These are phyloP conservation scores for Laterallus jamaicensis DNA, from an alignment of 2,113 vertebrate species.

Conservation along the genomic window DNA sequence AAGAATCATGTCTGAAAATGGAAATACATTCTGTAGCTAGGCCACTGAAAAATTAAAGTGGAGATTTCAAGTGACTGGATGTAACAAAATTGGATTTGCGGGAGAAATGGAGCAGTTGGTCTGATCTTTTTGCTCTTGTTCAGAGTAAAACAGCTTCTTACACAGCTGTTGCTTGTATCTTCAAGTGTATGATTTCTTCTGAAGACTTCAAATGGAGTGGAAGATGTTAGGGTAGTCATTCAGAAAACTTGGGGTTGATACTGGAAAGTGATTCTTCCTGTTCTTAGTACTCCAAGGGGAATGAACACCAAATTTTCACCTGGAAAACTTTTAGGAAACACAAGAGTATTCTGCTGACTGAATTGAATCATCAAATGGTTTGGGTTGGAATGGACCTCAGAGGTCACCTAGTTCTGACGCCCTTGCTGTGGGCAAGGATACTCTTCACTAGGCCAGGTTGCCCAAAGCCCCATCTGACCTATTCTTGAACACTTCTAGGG, in stretches of 20 bases:
- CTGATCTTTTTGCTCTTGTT: background rate
- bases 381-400: no score
- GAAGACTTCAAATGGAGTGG: background rate
- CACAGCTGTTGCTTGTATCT: background rate
- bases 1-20: background rate
- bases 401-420: no score
- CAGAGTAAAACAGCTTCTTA: background rate
- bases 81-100: background rate
- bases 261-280: background rate
- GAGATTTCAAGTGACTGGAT: background rate
- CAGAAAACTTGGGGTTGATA: background rate
- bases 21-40: background rate
- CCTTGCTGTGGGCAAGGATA: no score
- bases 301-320: background rate
- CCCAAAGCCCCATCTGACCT: no score
- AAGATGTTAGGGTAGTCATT: background rate
- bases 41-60: background rate
- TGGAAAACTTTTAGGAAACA: slow-evolving; percentile 18
- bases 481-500: no score
- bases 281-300: background rate
- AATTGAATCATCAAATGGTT: background rate
- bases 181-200: background rate
- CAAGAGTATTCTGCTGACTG: background rate
- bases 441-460: no score
- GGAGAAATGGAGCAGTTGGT: background rate